A percentile compares a stretch with the other conserved stretches of the same genome.
Conservation (phyloP, 2,888 invertebrate genomes). For the Hydrotaea cyrtoneurina region DNA sequence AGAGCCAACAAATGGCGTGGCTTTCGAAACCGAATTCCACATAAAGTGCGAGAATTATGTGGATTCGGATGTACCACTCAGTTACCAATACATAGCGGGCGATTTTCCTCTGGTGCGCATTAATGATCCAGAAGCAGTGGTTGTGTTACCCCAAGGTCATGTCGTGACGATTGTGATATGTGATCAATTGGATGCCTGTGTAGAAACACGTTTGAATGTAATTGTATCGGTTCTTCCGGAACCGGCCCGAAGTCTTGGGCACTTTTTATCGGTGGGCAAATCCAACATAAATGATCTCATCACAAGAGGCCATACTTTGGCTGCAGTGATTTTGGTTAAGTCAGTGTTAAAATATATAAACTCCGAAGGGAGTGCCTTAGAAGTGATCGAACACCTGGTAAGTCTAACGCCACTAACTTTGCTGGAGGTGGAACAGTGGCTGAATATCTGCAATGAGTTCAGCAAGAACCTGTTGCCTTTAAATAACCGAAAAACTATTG, state of each 20-base stretch:
- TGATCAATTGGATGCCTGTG: constrained; percentile 69
- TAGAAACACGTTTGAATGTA: constrained; percentile 49
- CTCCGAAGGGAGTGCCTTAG: neutral
- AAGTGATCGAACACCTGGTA: constrained; percentile 48
- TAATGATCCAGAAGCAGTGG: constrained; percentile 39
- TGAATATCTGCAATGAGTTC: constrained; percentile 52
- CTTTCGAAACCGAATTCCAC: constrained; percentile 69
- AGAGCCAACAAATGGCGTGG: constrained; percentile 63
- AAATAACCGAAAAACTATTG: constrained; percentile 53
- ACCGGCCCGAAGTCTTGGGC: neutral
- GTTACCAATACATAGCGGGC: constrained; percentile 60
- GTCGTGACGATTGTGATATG: constrained; percentile 66
- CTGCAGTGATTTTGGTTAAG: constrained; percentile 61
- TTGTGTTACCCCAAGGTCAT: constrained; percentile 48
- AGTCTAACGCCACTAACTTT: constrained; percentile 58
- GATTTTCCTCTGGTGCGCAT: constrained; percentile 68
- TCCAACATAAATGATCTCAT: constrained; percentile 55
- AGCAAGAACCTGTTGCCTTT: constrained; percentile 55
- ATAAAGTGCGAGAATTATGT: constrained; percentile 67
- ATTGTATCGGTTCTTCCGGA: constrained; percentile 54
- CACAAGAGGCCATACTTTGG: constrained; percentile 54
- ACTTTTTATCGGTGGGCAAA: constrained; percentile 45
- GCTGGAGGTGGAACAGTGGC: constrained; percentile 68
- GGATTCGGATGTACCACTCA: constrained; percentile 66
- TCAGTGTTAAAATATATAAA: constrained; percentile 44